These are phyloP conservation scores for Bufo gargarizans DNA, from an alignment of 2,113 vertebrate species.

Conservation along the genomic window DNA sequence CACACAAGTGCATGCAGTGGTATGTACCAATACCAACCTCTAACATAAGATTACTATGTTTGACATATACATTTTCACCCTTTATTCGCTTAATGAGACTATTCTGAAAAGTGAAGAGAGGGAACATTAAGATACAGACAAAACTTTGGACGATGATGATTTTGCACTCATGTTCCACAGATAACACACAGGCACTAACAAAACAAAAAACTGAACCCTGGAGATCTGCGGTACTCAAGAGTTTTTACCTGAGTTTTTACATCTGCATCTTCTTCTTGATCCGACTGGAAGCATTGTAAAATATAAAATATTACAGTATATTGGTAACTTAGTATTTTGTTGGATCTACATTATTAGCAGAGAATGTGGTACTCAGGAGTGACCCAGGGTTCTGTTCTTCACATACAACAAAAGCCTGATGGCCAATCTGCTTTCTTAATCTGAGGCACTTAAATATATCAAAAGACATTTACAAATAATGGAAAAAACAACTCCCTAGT, in stretches of 20 bases:
- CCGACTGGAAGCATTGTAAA: slow-evolving; percentile 85
- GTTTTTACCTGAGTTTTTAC: slow-evolving; percentile 81
- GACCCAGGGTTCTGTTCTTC: neutral
- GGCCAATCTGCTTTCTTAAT: neutral
- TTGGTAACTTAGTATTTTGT: neutral
- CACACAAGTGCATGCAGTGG: slow-evolving; percentile 83
- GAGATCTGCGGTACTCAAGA: slow-evolving; percentile 50
- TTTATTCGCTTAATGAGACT: slow-evolving; percentile 93
- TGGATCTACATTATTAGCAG: neutral
- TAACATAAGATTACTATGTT: slow-evolving; percentile 98
- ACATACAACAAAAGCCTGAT: neutral
- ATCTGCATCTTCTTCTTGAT: slow-evolving; percentile 89
- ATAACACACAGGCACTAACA: slow-evolving; percentile 58
- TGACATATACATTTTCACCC: slow-evolving; percentile 97
- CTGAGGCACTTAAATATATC: neutral
- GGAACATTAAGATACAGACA: slow-evolving; percentile 73
- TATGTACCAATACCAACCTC: slow-evolving; percentile 90
- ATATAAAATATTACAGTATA: slow-evolving; percentile 60
- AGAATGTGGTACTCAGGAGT: neutral
- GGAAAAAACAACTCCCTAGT: neutral
- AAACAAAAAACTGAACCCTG: slow-evolving; percentile 58
- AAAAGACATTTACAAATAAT: neutral
- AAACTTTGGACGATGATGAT: slow-evolving; percentile 64
- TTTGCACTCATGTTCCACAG: slow-evolving; percentile 61
- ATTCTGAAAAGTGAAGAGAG: slow-evolving; percentile 87